Base-by-base conservation (phyloP, 2,113 vertebrate species). In the Cyanoliseus patagonus region DNA sequence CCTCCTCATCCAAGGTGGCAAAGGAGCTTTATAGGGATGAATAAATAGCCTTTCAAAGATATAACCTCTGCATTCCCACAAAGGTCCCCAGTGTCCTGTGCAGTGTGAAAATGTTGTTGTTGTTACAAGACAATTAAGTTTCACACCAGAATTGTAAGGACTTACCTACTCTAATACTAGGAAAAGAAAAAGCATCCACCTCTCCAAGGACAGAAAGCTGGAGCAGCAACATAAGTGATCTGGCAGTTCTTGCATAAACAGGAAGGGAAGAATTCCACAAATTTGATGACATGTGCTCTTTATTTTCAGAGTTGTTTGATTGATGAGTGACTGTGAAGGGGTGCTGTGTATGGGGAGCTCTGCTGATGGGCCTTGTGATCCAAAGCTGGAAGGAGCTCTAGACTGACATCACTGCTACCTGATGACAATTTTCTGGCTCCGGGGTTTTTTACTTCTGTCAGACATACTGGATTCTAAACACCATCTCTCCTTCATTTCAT, bases 261-360 rank as follows among this genome's bases (percentile, higher is more conserved):
- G 96, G 95, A 96, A 97, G 77, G 86, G 81, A 95, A 96, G 92
- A 93, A 85, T 88, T 93, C 95, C 74, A 91, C 81, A 95, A 96
- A 97, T 94, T 35, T 96, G 93, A 94, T 95, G 96, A 94, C 96
- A 96, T 97, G 96, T 97, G 96, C 94, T 94, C 96, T 91, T 96
- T 96, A 95, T 95, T 96, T 94, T 96, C 92, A 87, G 95, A 97
- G 86, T 57, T 82, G 91, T 89, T 95, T 96, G 94, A 97, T 96
- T 95, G 94, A 97, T 2, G 81, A 96, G 83, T 95, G 96, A 91
- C 96, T 97, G 94, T 91, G 92, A 94, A 95, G 81, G 73, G 88
- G 69, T 95, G 96, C 86, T 92, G 91, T 87, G 86, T 85, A 95
- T 7, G 4, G 86, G 88, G 66, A 96, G 95, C 92, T 96, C 81